Evolutionary conservation across 2,797 vertebrate species (phyloP).

Genomic region (Chiroxiphia lanceolata): DNA sequence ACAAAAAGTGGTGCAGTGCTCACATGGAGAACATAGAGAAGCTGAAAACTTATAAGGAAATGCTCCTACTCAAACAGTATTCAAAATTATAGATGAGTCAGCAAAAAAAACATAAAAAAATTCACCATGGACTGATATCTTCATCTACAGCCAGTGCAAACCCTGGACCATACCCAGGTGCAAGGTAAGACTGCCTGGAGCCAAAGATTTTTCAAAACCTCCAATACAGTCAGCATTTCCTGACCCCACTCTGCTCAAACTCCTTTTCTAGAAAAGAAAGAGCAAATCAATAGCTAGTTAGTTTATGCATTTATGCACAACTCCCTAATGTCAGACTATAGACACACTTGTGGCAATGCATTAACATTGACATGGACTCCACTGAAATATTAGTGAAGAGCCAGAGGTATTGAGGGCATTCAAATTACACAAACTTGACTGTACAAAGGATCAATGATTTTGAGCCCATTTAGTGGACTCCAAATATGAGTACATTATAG

Average conservation of each 20-base stretch:
- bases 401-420: neutral
- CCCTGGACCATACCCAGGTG: neutral
- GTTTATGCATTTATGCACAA: conserved; percentile 13
- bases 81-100: neutral
- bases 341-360: neutral
- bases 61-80: neutral
- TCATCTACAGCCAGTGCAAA: neutral
- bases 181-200: conserved; percentile 46
- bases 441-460: neutral
- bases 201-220: conserved; percentile 23
- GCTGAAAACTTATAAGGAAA: neutral
- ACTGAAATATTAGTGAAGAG: neutral
- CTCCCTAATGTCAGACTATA: neutral
- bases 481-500: neutral
- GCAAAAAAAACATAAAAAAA: neutral
- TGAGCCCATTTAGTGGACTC: neutral
- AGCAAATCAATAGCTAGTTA: conserved; percentile 29
- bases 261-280: neutral
- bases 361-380: neutral
- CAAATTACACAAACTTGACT: neutral
- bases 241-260: conserved; percentile 1
- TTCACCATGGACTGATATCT: neutral
- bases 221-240: neutral
- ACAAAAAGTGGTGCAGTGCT: neutral
- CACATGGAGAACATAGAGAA: neutral